Evolutionary conservation across 2,113 vertebrate species (phyloP).

Genomic region (Rhagologus leucostigma): DNA sequence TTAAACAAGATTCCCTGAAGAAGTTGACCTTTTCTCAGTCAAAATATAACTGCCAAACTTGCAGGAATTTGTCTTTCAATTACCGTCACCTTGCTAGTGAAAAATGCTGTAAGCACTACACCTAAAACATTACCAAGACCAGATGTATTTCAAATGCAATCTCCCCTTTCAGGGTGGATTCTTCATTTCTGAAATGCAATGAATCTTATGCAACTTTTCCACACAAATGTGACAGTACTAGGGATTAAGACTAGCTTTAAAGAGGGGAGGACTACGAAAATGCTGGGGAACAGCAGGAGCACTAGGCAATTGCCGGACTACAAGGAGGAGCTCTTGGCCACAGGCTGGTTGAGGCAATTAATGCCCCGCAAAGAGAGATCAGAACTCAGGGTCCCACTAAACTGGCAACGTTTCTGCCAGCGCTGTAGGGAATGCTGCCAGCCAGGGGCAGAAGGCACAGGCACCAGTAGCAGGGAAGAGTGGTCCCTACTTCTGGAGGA

Average conservation of each 20-base stretch:
- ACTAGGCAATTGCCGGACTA: background rate
- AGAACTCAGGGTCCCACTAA: background rate
- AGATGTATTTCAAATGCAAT: constrained; percentile 12
- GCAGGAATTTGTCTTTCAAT: constrained; percentile 43
- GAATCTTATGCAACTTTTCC: background rate
- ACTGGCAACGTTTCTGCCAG: fast-evolving
- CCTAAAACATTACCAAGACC: constrained; percentile 33
- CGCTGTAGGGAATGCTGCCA: background rate
- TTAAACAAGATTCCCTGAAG: constrained; percentile 11
- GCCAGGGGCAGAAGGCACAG: background rate
- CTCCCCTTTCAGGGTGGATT: background rate
- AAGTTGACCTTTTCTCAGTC: constrained; percentile 58
- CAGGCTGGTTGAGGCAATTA: background rate
- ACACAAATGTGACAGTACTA: background rate
- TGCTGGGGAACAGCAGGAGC: background rate
- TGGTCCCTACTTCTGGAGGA: background rate
- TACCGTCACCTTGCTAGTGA: constrained; percentile 56
- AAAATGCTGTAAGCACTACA: constrained; percentile 13
- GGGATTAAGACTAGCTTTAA: background rate
- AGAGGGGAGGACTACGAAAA: background rate
- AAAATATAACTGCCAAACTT: constrained; percentile 65
- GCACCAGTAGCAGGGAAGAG: background rate
- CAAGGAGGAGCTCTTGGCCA: background rate
- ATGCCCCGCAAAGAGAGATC: background rate
- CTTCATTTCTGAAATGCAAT: background rate